Conservation (phyloP, 1,140 invertebrate genomes). For the Tetramorium simillimum region DNA sequence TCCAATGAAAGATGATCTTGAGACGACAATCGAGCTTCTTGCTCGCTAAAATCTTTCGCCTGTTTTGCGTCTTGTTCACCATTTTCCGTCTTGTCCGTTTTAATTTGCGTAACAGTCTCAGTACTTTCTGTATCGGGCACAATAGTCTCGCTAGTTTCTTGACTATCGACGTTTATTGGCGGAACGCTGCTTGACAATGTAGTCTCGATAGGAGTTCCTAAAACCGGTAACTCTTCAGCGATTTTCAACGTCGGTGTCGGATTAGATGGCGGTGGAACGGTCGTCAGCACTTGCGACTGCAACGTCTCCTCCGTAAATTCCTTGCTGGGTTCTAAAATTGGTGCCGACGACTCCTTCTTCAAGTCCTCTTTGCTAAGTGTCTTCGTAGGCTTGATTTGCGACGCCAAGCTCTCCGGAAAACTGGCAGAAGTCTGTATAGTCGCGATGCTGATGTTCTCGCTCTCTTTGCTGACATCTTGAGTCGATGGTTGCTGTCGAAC, state of each 20-base stretch:
- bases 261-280: slow-evolving; percentile 63
- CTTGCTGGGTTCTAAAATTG: slow-evolving; percentile 75
- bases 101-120: slow-evolving; percentile 22
- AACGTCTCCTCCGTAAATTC: slow-evolving; percentile 79
- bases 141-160: slow-evolving; percentile 4
- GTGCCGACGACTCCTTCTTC: slow-evolving; percentile 65
- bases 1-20: slow-evolving; percentile 83
- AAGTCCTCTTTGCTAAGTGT: slow-evolving; percentile 77
- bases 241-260: slow-evolving; percentile 57
- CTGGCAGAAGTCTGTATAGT: slow-evolving; percentile 41
- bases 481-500: slow-evolving; percentile 1
- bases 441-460: neutral
- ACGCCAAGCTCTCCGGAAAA: slow-evolving; percentile 66
- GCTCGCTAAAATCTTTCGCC: slow-evolving; percentile 61
- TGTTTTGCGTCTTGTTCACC: slow-evolving; percentile 57
- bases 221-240: slow-evolving; percentile 63
- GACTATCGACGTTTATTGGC: slow-evolving; percentile 29
- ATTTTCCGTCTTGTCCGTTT: slow-evolving; percentile 53
- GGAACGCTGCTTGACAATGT: neutral
- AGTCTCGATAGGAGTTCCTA: slow-evolving; percentile 58
- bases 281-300: slow-evolving; percentile 83
- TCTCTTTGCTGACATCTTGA: slow-evolving; percentile 44
- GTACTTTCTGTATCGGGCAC: slow-evolving; percentile 22
- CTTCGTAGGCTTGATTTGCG: slow-evolving; percentile 81
- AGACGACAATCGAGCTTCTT: slow-evolving; percentile 74